Evolutionary conservation across 30 jellyfish, hydroid and myxozoan species (phyloP).

Genomic region (Phacellophora camtschatica): DNA sequence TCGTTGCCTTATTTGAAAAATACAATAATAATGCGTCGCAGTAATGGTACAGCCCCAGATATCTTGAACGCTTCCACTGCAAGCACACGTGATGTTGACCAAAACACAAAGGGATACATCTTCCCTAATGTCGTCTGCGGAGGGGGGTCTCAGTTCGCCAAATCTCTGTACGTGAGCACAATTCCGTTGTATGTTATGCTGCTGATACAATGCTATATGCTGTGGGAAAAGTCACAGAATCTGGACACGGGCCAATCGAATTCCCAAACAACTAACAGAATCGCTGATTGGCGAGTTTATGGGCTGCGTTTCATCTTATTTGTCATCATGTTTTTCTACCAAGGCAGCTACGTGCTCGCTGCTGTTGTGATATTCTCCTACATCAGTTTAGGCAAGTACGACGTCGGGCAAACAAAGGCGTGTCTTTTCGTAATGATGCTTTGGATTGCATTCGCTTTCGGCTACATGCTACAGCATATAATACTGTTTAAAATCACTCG

Average conservation of each 20-base stretch:
- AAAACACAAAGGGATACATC: background rate
- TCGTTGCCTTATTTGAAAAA: constrained; percentile 22
- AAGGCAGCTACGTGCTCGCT: constrained; percentile 28
- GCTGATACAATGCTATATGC: background rate
- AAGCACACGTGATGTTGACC: background rate
- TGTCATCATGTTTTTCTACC: constrained; percentile 29
- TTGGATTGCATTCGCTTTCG: constrained; percentile 58
- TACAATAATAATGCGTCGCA: background rate
- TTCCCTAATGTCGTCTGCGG: constrained; percentile 27
- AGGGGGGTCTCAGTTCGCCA: background rate
- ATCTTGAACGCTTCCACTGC: background rate
- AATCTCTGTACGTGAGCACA: constrained; percentile 2
- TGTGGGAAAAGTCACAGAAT: background rate
- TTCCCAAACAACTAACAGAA: background rate
- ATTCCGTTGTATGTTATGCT: constrained; percentile 20
- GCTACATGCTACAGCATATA: constrained; percentile 26
- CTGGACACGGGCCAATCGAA: background rate
- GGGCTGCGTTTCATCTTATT: constrained; percentile 15
- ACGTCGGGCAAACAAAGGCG: constrained; percentile 11
- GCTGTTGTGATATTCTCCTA: constrained; percentile 25
- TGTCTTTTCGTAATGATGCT: constrained; percentile 25
- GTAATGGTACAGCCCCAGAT: background rate
- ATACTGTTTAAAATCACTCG: background rate
- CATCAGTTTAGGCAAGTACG: constrained; percentile 44
- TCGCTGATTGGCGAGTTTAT: constrained; percentile 1